These are phyloP conservation scores for Melanotaenia maccullochi DNA, from an alignment of 2,797 vertebrate genomes.

Conservation along the genomic window DNA sequence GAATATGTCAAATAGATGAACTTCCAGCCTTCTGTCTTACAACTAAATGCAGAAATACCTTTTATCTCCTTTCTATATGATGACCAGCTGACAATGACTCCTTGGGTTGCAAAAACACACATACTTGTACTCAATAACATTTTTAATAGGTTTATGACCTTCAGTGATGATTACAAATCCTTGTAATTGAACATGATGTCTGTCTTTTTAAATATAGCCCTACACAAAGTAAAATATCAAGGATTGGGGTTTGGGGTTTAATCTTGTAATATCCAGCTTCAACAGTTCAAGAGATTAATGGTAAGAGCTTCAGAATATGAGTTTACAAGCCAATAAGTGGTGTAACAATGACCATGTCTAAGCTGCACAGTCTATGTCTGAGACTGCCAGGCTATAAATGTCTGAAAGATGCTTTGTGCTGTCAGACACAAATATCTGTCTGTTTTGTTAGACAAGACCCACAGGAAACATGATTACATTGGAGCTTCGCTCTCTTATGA, in stretches of 20 bases:
- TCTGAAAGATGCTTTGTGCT: conserved; percentile 12
- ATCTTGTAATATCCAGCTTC: neutral
- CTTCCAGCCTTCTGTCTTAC: neutral
- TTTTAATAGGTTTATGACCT: neutral
- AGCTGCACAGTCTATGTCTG: neutral
- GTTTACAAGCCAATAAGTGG: neutral
- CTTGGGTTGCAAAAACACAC: neutral
- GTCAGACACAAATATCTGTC: conserved; percentile 22
- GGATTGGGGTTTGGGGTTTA: neutral
- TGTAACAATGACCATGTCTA: neutral
- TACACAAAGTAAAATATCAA: neutral
- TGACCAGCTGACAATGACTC: neutral
- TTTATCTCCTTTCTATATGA: neutral
- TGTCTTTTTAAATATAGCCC: neutral
- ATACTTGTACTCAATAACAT: neutral
- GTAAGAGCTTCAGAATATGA: neutral
- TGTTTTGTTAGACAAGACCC: conserved; percentile 11
- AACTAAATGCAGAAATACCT: neutral
- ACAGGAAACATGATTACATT: conserved; percentile 23
- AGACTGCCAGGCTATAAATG: neutral
- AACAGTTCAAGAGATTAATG: neutral
- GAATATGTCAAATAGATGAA: no score
- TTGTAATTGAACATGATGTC: neutral
- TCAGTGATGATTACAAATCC: neutral
- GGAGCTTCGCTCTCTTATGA: conserved; percentile 7